A percentile compares a stretch with the other conserved stretches of the same genome.
These are phyloP conservation scores for Arenicola marina DNA, from an alignment of 2,888 invertebrate species.

Conservation along the genomic window DNA sequence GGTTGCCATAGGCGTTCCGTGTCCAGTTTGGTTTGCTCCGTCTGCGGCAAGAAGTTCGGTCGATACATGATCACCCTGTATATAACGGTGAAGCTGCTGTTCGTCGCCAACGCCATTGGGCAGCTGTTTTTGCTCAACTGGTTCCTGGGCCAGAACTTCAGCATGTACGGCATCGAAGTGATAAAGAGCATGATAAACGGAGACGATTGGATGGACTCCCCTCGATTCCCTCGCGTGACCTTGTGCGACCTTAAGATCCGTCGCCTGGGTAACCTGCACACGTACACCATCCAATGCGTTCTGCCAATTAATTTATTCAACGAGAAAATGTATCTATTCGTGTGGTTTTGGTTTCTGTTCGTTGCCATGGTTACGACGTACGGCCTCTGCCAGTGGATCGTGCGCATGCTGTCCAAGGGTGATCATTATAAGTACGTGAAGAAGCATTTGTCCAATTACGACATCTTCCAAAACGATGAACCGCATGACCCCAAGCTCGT, in stretches of 20 bases:
- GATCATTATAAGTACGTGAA: conserved; percentile 8
- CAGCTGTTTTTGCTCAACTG: conserved; percentile 63
- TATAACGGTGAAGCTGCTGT: conserved; percentile 61
- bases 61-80: conserved; percentile 63
- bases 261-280: conserved; percentile 53
- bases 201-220: conserved; percentile 51
- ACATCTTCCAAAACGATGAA: conserved; percentile 5
- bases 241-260: conserved; percentile 59
- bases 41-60: conserved; percentile 59
- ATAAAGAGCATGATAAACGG: conserved; percentile 61
- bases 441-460: conserved; percentile 10
- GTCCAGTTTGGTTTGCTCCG: conserved; percentile 29
- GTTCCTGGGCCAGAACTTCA: conserved; percentile 61
- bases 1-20: not conserved
- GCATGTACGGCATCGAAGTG: conserved; percentile 62
- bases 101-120: conserved; percentile 61
- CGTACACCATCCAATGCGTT: conserved; percentile 33
- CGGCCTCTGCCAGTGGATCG: conserved; percentile 51
- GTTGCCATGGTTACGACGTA: conserved; percentile 50
- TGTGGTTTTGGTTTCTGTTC: conserved; percentile 60
- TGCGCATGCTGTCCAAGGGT: not conserved
- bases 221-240: conserved; percentile 57
- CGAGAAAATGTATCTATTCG: conserved; percentile 59
- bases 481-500: conserved; percentile 25
- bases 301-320: conserved; percentile 38